Base-by-base conservation (phyloP, 1,140 invertebrate genomes). In the Melanaphis sacchari region DNA sequence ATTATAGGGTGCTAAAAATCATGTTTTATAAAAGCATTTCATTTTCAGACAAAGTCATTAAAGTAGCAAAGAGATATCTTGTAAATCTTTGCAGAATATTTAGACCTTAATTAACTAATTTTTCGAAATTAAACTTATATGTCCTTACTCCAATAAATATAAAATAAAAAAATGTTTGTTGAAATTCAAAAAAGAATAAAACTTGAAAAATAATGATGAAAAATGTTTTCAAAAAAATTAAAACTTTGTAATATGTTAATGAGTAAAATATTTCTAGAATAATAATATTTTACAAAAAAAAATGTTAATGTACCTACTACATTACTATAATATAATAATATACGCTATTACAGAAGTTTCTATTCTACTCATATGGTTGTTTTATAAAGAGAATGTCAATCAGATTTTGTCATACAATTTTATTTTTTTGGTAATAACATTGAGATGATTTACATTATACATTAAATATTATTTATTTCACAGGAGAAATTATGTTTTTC, bases 401-500 rank as follows among this genome's bases (percentile, higher is more conserved):
- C 59, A n/a, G 15, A 15, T 18, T 66, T 66, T 66, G 31, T 26
- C 0, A 9, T n/a, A 66, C 31, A 66, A 66, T 2, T 31, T 59
- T 11, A 59, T 31, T 3, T n/a, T n/a, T 76, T 76, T 76, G 15
- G 15, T 36, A 21, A 0, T 76, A n/a, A n/a, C n/a, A 76, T 76
- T n/a, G 31, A n/a, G 4, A 15, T 76, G 31, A n/a, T 76, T 76
- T 76, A n/a, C 59, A 76, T n/a, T n/a, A 2, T 76, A 76, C 8
- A 76, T 76, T 66, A n/a, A 76, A 2, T 76, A 36, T 31, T 84
- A 41, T 40, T 43, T 87, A 82, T 36, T 88, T 93, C 18, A 49
- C 22, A 94, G 94, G 93, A 38, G 93, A 94, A 46, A 87, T 94
- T 81, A 82, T 94, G 52, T 94, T 94, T 93, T 94, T 93, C 22